Base-by-base conservation (phyloP, 2,113 vertebrate genomes). In the Procavia capensis region DNA sequence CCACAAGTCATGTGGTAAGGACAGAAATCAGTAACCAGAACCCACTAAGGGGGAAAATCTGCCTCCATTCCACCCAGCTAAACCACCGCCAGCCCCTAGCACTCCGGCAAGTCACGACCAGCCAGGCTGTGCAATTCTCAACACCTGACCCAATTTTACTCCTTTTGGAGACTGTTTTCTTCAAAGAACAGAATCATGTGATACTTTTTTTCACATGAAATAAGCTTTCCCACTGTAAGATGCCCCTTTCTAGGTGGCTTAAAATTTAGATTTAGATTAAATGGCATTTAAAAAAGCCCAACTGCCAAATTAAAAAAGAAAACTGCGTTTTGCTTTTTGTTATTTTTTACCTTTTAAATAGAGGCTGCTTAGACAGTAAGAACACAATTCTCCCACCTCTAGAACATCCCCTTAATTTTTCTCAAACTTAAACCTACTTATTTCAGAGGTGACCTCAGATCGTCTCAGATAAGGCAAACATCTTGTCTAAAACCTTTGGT, bases 151-250 rank as follows among this genome's bases (percentile, higher is more conserved):
- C 64, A 78, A n/a, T 92, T 96, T 64, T 31, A 27, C n/a, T 16
- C 79, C 83, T 64, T 39, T 64, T 43, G n/a, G 22, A 78, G 57
- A 61, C 79, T 78, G 61, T 87, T 96, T 82, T 80, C 78, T 86
- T 61, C 76, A 94, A 88, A 90, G 87, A 63, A 81, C n/a, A 88
- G 29, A 81, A 75, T 45, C 79, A 70, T 63, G 83, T 68, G 70
- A 95, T 50, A 39, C 72, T 7, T 94, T 50, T 88, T 95, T 88
- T 76, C 76, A 92, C 45, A 80, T 93, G 93, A 91, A 94, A 93
- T 64, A 47, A 88, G 70, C 36, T 66, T 64, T 95, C 70, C 87
- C 45, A 72, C 39, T 90, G 90, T 92, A 92, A 90, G 64, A 75
- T 92, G 57, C 82, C 47, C 7, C 41, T 47, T 78, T 88, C 68